Conservation (phyloP, 2,888 invertebrate genomes). For the Rhodophaea formosa region DNA sequence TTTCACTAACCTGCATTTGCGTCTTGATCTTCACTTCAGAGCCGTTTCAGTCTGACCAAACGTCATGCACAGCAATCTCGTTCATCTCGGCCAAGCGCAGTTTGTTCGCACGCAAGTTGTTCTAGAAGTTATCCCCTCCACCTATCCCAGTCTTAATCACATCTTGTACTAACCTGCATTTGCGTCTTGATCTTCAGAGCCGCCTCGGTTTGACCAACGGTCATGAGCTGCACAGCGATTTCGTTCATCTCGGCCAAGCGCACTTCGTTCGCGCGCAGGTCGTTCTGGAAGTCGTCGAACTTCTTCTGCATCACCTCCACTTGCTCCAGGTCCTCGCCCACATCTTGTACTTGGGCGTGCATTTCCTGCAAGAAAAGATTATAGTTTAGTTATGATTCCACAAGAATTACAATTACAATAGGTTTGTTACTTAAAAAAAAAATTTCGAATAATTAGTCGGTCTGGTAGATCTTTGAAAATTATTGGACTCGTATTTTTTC, state of each 20-base stretch:
- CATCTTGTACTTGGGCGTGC: slow-evolving; percentile 97
- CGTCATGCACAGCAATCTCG: slow-evolving; percentile 98
- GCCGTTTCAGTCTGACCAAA: slow-evolving; percentile 99
- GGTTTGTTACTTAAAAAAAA: too few species aligned
- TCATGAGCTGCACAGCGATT: slow-evolving; percentile 98
- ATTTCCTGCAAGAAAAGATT: slow-evolving; percentile 86
- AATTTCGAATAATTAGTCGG: too few species aligned
- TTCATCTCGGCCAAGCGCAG: slow-evolving; percentile 99
- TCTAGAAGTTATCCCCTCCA: too few species aligned
- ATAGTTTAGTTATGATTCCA: too few species aligned
- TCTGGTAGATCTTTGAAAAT: too few species aligned
- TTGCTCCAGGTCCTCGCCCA: slow-evolving; percentile 98
- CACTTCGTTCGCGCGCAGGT: slow-evolving; percentile 98
- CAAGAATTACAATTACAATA: too few species aligned
- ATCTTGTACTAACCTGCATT: slow-evolving; percentile 85
- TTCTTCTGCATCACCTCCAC: slow-evolving; percentile 99
- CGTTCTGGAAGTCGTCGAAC: slow-evolving; percentile 99
- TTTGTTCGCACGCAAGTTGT: slow-evolving; percentile 98
- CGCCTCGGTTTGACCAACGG: slow-evolving; percentile 98
- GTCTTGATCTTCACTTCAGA: slow-evolving; percentile 98
- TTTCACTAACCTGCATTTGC: slow-evolving; percentile 89
- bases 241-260: slow-evolving; percentile 99
- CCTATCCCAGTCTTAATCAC: neutral
- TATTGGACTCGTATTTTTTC: too few species aligned
- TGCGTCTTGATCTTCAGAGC: slow-evolving; percentile 99